A percentile compares a stretch with the other conserved stretches of the same genome.
Conservation (phyloP, 2,888 invertebrate genomes). For the Ceraclea dissimilis region DNA sequence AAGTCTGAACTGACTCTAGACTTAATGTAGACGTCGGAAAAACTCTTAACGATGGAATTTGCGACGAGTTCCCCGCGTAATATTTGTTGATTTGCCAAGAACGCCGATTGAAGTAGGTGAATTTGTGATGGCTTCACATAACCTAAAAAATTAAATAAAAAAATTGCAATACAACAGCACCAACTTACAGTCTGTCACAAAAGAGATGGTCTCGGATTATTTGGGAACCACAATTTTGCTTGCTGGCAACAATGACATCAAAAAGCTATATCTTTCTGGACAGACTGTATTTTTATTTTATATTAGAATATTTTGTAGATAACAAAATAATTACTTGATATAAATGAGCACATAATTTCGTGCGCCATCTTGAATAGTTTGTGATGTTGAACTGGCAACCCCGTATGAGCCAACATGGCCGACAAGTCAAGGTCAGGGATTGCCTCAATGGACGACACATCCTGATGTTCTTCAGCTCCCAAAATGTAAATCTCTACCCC, state of each 20-base stretch:
- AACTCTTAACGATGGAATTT: conserved; percentile 51
- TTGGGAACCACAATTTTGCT: too few relatives aligned
- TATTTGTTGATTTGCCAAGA: conserved; percentile 57
- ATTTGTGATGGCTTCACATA: conserved; percentile 54
- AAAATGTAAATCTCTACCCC: conserved; percentile 77
- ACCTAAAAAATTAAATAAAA: conserved; percentile 32
- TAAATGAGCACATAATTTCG: conserved; percentile 38
- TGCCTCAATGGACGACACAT: conserved; percentile 35
- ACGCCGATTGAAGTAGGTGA: conserved; percentile 58
- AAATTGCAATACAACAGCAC: too few relatives aligned
- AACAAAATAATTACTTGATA: conserved; percentile 36
- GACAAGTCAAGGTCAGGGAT: conserved; percentile 41
- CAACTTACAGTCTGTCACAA: too few relatives aligned
- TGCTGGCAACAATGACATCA: too few relatives aligned
- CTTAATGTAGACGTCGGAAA: conserved; percentile 60
- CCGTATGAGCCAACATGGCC: conserved; percentile 39
- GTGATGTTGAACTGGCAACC: conserved; percentile 37
- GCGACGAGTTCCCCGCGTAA: conserved; percentile 50
- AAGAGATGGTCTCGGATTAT: too few relatives aligned
- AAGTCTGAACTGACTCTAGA: conserved; percentile 41
- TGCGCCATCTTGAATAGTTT: conserved; percentile 37
- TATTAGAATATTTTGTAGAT: too few relatives aligned
- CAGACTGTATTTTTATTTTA: too few relatives aligned
- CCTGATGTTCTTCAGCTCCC: conserved; percentile 34
- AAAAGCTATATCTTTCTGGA: too few relatives aligned